These are phyloP conservation scores for Anseranas semipalmata DNA, from an alignment of 2,113 vertebrate species.

Conservation along the genomic window DNA sequence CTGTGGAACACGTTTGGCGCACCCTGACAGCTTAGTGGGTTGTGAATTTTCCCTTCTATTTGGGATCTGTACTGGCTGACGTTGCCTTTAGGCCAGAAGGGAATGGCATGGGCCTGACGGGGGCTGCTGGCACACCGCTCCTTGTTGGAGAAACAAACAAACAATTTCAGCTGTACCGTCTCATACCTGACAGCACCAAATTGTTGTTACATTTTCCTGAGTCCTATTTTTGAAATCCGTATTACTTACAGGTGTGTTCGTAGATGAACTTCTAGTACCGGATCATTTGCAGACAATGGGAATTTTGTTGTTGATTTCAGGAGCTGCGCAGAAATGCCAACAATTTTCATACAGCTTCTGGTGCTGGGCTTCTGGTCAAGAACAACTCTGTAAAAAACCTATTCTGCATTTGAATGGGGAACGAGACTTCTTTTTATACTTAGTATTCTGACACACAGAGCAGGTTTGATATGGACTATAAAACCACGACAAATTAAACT, in stretches of 20 bases:
- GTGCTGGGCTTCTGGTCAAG: background rate
- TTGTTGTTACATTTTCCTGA: background rate
- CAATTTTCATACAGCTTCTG: background rate
- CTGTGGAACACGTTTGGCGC: background rate
- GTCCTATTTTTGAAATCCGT: background rate
- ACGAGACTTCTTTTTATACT: background rate
- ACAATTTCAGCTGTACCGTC: background rate
- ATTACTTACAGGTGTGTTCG: background rate
- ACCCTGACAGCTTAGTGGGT: background rate
- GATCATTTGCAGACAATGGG: background rate
- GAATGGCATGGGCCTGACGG: background rate
- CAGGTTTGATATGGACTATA: fast-evolving
- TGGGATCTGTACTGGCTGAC: background rate
- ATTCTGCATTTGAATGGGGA: background rate
- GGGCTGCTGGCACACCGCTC: too few relatives aligned
- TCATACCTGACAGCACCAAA: background rate
- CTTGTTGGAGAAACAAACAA: background rate
- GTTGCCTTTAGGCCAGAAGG: background rate
- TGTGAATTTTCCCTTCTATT: background rate
- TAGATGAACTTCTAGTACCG: background rate
- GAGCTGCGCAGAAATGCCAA: background rate
- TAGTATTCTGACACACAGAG: background rate
- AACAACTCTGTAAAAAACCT: background rate
- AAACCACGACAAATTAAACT: fast-evolving
- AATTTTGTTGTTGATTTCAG: background rate